Evolutionary conservation across 2,797 vertebrate genomes (phyloP).

Genomic region (Lithobates sylvaticus): DNA sequence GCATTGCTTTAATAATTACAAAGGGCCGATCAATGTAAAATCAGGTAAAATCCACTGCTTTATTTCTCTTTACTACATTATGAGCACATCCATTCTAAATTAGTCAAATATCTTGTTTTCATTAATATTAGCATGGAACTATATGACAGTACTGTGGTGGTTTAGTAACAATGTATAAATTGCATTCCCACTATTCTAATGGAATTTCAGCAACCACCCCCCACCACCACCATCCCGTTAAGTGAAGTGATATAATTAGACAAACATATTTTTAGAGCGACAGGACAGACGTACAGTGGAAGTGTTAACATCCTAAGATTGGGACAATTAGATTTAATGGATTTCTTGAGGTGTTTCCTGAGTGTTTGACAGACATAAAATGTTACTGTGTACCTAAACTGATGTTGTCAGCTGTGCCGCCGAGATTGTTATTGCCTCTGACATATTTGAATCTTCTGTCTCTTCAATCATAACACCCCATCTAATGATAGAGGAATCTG

Average conservation of each 20-base stretch:
- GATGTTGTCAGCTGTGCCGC: constrained; percentile 60
- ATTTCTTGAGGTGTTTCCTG: constrained; percentile 52
- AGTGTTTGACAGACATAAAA: constrained; percentile 58
- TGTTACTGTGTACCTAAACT: constrained; percentile 55
- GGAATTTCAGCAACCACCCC: not conserved
- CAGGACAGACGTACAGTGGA: constrained; percentile 27
- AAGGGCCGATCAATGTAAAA: too few relatives aligned
- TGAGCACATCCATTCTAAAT: too few relatives aligned
- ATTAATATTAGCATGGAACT: not conserved
- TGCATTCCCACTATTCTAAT: not conserved
- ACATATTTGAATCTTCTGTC: constrained; percentile 58
- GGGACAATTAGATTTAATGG: constrained; percentile 42
- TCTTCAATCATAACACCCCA: constrained; percentile 58
- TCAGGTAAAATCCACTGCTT: too few relatives aligned
- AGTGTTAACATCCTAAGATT: constrained; percentile 33
- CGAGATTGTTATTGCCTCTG: constrained; percentile 59
- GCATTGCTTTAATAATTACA: too few relatives aligned
- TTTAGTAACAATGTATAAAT: not conserved
- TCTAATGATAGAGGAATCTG: constrained; percentile 52
- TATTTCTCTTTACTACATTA: too few relatives aligned
- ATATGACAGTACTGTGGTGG: not conserved
- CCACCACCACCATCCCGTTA: not conserved
- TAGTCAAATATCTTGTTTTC: not conserved
- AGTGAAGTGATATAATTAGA: constrained; percentile 13
- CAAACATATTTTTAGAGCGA: constrained; percentile 7